A percentile compares a stretch with the other conserved stretches of the same genome.
phyloP scores from a whole-genome alignment of 2,888 invertebrate species.

The Drosophila nigricruria region DNA sequence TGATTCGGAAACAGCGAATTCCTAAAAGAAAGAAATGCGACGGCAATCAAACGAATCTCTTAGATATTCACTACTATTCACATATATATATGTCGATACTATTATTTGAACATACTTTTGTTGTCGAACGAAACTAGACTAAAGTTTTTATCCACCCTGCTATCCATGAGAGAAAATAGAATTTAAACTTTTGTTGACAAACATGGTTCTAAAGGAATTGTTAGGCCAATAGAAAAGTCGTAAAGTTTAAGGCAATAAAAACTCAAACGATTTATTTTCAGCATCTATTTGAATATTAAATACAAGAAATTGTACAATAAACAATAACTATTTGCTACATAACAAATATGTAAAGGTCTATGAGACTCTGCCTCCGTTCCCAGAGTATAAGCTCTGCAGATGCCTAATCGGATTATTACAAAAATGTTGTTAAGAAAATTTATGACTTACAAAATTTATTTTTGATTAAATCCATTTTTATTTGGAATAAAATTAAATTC shows the following conservation, averaged over 20 bases:
- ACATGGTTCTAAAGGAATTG: conserved; percentile 42
- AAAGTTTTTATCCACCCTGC: not conserved
- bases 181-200: conserved; percentile 40
- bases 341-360: not conserved
- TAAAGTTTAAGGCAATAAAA: conserved; percentile 59
- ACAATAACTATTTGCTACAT: conserved; percentile 2
- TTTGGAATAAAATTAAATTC: no score
- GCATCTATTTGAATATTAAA: conserved; percentile 29
- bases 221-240: conserved; percentile 61
- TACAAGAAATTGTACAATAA: conserved; percentile 7
- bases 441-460: no score
- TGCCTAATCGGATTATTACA: conserved; percentile 25
- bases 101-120: not conserved
- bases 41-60: conserved; percentile 53
- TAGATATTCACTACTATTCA: not conserved
- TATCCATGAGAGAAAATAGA: not conserved
- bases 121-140: not conserved
- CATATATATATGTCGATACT: not conserved
- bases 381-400: conserved; percentile 2
- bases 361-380: conserved; percentile 14
- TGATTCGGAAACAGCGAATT: not conserved
- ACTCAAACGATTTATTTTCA: conserved; percentile 46
- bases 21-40: conserved; percentile 52
- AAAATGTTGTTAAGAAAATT: not conserved
- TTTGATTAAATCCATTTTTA: no score